Base-by-base conservation (phyloP, 2,888 invertebrate genomes). In the Pandemis heparana region DNA sequence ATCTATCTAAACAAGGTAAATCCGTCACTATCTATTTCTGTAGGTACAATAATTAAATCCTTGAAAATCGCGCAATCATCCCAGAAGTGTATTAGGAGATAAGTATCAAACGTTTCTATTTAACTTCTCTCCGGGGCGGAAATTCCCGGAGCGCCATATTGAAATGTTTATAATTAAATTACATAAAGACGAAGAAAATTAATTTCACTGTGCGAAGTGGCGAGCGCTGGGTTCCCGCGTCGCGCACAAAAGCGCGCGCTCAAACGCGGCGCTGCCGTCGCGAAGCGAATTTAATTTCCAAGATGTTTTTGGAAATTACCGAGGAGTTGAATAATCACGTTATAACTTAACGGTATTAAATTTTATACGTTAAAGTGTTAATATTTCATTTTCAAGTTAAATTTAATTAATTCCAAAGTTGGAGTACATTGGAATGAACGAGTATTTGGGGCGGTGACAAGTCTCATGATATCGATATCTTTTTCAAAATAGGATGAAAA, bases 111-210 rank as follows among this genome's bases (percentile, higher is more conserved):
- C 94, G 93, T 92, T 94, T 94, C 94, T 91, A 93, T 94, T 94
- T 93, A 94, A 94, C 92, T 92, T 92, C 91, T 88, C 91, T 89
- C 85, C 83, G 84, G 86, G 84, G 91, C 90, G 90, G 92, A 92
- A 94, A 92, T 92, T 93, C 92, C 91, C 92, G 83, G 89, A 87
- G 92, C 94, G 93, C 93, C 91, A 94, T 94, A 94, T 94, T 94
- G 94, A 94, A 94, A 94, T 94, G 94, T 94, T 94, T 94, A 94
- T 94, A 94, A 94, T 94, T 94, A 93, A 94, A 94, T 94, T 94
- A 94, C 93, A 94, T 94, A 94, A 94, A 94, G 94, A 94, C 94
- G 94, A 94, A 94, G 92, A 94, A 94, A 94, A 94, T 94, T 94
- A 94, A 94, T 94, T 94, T 94, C 94, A 90, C 90, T 89, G 90